phyloP scores from a whole-genome alignment of 2,113 vertebrate genomes.

The Pluvialis apricaria region DNA sequence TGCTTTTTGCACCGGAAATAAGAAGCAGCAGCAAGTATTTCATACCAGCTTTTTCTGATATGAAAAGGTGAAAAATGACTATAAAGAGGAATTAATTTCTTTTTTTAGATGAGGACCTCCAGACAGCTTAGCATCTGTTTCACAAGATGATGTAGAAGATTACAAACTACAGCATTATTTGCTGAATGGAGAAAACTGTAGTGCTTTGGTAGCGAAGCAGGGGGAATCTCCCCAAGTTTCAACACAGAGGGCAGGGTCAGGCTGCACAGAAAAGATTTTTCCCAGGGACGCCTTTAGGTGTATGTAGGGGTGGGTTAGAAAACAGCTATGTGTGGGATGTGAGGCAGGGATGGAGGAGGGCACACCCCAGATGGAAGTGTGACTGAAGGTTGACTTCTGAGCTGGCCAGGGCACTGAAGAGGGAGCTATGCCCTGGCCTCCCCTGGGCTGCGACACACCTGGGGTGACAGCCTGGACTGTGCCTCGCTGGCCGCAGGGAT shows the following conservation, averaged over 20 bases:
- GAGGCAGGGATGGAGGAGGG: neutral
- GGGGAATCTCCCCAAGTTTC: neutral
- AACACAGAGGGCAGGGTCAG: neutral
- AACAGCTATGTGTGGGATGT: neutral
- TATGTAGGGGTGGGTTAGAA: neutral
- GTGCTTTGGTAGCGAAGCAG: neutral
- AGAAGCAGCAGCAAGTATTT: neutral
- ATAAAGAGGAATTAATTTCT: neutral
- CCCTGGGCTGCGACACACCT: neutral
- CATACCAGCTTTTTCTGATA: neutral
- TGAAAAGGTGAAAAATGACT: neutral
- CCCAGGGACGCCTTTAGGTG: neutral
- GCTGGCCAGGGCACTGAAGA: neutral
- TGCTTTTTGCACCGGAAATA: neutral
- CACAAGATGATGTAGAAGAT: neutral
- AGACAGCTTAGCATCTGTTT: neutral
- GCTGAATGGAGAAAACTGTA: neutral
- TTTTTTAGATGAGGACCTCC: neutral
- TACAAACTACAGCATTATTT: neutral
- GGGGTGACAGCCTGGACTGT: neutral
- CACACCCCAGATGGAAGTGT: neutral
- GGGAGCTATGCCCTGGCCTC: neutral
- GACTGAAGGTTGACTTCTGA: neutral
- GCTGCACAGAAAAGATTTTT: neutral
- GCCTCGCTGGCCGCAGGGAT: rapidly evolving